These are phyloP conservation scores for Megalops cyprinoides DNA, from an alignment of 2,797 vertebrate genomes.

Conservation along the genomic window DNA sequence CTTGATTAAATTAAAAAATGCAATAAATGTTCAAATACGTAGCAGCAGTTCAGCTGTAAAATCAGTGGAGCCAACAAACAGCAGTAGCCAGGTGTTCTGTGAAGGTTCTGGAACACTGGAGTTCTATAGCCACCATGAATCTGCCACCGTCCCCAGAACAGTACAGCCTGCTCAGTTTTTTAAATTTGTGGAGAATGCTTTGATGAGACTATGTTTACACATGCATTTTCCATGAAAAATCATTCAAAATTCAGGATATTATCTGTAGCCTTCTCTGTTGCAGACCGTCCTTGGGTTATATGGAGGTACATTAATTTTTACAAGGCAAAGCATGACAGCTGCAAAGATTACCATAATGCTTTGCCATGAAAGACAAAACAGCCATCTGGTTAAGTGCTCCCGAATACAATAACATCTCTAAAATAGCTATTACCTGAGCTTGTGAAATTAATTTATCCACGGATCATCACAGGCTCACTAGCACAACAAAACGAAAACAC, in stretches of 20 bases:
- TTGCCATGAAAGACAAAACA: conserved; percentile 16
- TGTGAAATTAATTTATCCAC: conserved; percentile 26
- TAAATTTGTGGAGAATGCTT: no score
- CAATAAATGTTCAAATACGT: no score
- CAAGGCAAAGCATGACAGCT: conserved; percentile 1
- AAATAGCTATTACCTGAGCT: conserved; percentile 21
- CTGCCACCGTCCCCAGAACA: no score
- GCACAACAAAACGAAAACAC: conserved; percentile 33
- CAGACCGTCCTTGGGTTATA: not conserved
- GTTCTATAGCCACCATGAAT: no score
- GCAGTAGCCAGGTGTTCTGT: no score
- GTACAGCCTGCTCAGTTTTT: no score
- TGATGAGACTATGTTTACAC: not conserved
- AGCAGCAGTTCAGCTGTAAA: no score
- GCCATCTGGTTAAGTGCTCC: conserved; percentile 21
- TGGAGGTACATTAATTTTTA: not conserved
- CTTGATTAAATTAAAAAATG: no score
- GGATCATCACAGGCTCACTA: no score
- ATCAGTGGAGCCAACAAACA: no score
- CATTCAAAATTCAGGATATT: not conserved
- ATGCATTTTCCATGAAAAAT: not conserved
- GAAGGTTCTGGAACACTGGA: no score
- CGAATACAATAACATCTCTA: conserved; percentile 25
- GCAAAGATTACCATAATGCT: conserved; percentile 31
- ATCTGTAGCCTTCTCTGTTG: not conserved